Evolutionary conservation across 2,888 invertebrate species (phyloP).

Genomic region (Tethea ocularis): DNA sequence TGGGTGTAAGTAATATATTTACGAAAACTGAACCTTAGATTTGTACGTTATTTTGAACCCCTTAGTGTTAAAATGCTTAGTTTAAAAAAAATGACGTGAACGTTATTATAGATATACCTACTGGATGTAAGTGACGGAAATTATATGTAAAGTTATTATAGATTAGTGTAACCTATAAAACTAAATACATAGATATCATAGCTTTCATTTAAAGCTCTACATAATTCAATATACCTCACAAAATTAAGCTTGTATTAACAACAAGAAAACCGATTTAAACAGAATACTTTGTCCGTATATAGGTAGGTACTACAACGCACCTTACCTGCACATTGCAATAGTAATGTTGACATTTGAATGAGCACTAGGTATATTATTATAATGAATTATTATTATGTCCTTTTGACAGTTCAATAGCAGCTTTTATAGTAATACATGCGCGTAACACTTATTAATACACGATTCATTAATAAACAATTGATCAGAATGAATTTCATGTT

Average conservation of each 20-base stretch:
- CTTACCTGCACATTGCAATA: not conserved
- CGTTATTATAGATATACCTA: too few species aligned
- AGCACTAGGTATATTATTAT: not conserved
- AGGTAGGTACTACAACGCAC: not conserved
- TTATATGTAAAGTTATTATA: too few species aligned
- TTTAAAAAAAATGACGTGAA: too few species aligned
- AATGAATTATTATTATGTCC: slow-evolving; percentile 3
- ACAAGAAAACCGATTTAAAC: not conserved
- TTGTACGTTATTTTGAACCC: too few species aligned
- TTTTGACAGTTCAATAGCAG: slow-evolving; percentile 5
- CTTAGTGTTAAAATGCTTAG: too few species aligned
- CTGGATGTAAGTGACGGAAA: too few species aligned
- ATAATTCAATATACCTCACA: not conserved
- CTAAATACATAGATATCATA: too few species aligned
- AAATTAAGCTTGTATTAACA: not conserved
- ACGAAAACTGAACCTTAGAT: too few species aligned
- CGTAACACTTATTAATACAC: not conserved
- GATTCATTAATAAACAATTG: not conserved
- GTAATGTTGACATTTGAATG: slow-evolving; percentile 2
- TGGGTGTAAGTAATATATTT: too few species aligned
- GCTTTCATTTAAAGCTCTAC: too few species aligned
- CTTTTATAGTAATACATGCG: not conserved
- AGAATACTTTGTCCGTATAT: not conserved
- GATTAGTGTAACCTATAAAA: too few species aligned
- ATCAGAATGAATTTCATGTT: not conserved